Evolutionary conservation across 2,888 invertebrate species (phyloP).

Genomic region (Osedax fenrisi): DNA sequence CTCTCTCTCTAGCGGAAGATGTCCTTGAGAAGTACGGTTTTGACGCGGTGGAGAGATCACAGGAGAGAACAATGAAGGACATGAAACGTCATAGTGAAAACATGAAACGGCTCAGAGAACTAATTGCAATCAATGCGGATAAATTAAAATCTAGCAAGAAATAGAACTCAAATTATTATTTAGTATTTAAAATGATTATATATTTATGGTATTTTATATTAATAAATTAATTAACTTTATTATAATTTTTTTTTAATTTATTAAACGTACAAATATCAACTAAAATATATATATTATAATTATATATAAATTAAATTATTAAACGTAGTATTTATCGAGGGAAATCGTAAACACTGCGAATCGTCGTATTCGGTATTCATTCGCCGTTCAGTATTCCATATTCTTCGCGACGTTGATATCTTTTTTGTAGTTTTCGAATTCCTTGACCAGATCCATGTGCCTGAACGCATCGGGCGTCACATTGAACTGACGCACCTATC

Average conservation of each 20-base stretch:
- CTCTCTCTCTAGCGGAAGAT: no score
- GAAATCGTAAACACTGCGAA: no score
- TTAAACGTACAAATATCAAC: background rate
- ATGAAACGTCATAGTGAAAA: no score
- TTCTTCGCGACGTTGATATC: constrained; percentile 26
- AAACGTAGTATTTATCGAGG: background rate
- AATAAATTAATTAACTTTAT: no score
- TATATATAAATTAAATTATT: background rate
- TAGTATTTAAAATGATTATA: background rate
- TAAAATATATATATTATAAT: background rate
- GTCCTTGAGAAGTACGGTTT: no score
- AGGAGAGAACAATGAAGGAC: no score
- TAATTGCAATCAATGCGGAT: no score
- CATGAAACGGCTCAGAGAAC: no score
- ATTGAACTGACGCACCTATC: constrained; percentile 34
- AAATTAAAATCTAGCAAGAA: no score
- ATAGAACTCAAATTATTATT: background rate
- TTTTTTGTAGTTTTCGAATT: constrained; percentile 37
- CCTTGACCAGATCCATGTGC: constrained; percentile 35
- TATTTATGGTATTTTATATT: no score
- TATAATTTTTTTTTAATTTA: background rate
- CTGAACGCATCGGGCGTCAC: constrained; percentile 34
- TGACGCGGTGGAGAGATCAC: no score
- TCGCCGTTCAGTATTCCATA: background rate
- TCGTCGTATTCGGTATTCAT: no score